These are phyloP conservation scores for Carpatolechia fugitivella DNA, from an alignment of 2,888 invertebrate genomes.

Conservation along the genomic window DNA sequence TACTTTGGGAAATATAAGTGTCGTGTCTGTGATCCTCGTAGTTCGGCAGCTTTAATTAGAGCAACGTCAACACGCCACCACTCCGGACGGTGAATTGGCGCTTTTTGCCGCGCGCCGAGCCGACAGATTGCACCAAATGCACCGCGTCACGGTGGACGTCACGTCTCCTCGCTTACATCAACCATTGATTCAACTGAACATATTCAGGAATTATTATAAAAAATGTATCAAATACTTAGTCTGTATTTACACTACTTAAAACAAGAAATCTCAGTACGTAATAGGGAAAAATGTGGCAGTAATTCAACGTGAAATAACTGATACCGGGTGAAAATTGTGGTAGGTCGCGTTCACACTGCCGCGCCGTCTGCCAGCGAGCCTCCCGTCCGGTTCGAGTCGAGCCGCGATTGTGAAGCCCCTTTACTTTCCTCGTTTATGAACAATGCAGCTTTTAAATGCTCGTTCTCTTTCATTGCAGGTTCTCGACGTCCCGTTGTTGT, in stretches of 20 bases:
- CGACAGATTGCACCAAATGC: conserved; percentile 21
- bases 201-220: too few species aligned
- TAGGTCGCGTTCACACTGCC: background rate
- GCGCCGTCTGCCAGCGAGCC: background rate
- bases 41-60: conserved; percentile 28
- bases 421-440: background rate
- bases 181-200: background rate
- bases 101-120: conserved; percentile 22
- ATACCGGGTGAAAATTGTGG: background rate
- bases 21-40: conserved; percentile 2
- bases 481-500: background rate
- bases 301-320: too few species aligned
- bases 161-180: conserved; percentile 11
- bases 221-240: too few species aligned
- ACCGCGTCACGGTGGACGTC: conserved; percentile 13
- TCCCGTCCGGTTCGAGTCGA: background rate
- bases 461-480: background rate
- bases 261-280: too few species aligned
- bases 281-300: too few species aligned
- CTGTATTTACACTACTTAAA: too few species aligned
- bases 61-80: conserved; percentile 27
- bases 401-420: background rate
- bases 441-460: background rate
- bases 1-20: too few species aligned
- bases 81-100: conserved; percentile 22